Base-by-base conservation (phyloP, 1,140 invertebrate genomes). In the Muscidifurax raptorellus region DNA sequence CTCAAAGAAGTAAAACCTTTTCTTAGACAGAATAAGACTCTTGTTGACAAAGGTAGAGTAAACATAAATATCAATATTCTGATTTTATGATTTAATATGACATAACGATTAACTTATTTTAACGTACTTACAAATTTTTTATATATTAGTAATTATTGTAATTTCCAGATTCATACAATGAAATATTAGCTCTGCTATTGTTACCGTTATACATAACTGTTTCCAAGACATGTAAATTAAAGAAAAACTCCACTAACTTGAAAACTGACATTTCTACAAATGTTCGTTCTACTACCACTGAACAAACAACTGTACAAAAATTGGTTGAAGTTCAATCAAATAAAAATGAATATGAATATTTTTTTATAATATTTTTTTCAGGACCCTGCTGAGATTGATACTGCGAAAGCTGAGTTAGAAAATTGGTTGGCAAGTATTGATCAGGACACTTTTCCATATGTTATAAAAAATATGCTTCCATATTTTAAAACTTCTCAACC, bases 401-500 rank as follows among this genome's bases (percentile, higher is more conserved):
- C 25, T 71, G 25, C 27, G 0, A 71, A 28, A 71, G 13, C 3
- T 28, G 28, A 32, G 13, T 71, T 71, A 12, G 67, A 71, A 30
- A 32, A 71, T 25, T 71, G 67, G 67, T 71, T 71, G 28, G 10
- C 25, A 28, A 71, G 13, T 15, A 27, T 71, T 30, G 67, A 71
- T 28, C 67, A 71, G 28, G 25, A 32, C 28, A 30, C 13, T 15
- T 71, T 71, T 30, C 67, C 67, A 1, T 71, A 71, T 71, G 67
- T 71, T 28, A 15, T 30, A n/a, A 27, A 18, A 27, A 86, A 72
- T 78, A 86, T 80, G 72, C 36, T 74, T 36, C 30, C 72, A 30
- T 86, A 28, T 86, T 86, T 22, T 28, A 77, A 44, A 28, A 86
- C 59, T 74, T 86, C 32, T 80, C 64, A 32, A 79, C 85, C 18